Evolutionary conservation across 2,888 invertebrate genomes (phyloP), one percentile per base, ranked within the genome.

Genomic region (Cryptus armator): DNA sequence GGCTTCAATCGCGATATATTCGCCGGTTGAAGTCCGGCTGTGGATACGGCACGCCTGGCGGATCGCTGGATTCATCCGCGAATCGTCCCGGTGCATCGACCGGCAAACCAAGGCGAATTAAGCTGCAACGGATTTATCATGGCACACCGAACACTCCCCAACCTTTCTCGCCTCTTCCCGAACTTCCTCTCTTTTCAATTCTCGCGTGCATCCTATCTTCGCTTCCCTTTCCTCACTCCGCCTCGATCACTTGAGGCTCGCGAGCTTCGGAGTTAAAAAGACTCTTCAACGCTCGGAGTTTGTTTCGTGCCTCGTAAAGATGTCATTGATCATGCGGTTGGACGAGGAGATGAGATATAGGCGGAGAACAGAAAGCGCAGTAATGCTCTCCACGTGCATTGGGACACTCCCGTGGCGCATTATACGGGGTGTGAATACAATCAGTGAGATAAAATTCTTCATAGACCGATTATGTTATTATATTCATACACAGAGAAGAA

Each of bases 311-410:
- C 89, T 90, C 90, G 89, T 90, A 89, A 91, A 91, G 86, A 88
- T 90, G 90, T 89, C 89, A 91, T 91, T 90, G 90, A 89, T 90
- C 88, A 89, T 89, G 87, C 88, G 76, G 78, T 37, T 37, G 87
- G 85, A 83, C 85, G 85, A 89, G 87, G 29, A 19, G 53, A 68
- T 43, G 59, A 48, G 66, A 53, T 70, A 68, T 67, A 48, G 24
- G 66, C 48, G 62, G 29, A 37, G 19, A 71, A 62, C 32, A 56
- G 37, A 83, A 71, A 51, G 56, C 68, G n/a, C 4, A 24, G 29
- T 62, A 67, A 77, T 67, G 56, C 67, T 14, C 37, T 37, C 56
- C 37, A 5, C 37, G 4, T 59, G 1, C 71, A 66, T 37, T 48
- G 29, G 37, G 64, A 37, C 68, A 74, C 44, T 32, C 53, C 43